A percentile compares a stretch with the other conserved stretches of the same genome.
phyloP scores from a whole-genome alignment of 2,113 vertebrate species.

The Corythornis madagascariensis region DNA sequence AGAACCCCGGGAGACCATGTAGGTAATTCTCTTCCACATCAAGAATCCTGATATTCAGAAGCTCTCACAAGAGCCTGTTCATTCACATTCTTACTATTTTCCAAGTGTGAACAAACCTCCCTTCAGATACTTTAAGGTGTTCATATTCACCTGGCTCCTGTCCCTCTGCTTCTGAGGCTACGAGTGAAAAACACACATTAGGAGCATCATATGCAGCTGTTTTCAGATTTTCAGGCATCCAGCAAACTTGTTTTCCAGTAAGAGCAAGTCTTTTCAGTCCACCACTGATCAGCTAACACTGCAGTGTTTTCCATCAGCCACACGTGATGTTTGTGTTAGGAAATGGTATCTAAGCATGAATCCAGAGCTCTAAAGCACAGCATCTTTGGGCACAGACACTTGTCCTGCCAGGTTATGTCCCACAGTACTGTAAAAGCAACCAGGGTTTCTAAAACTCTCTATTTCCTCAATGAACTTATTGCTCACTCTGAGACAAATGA shows the following conservation, averaged over 20 bases:
- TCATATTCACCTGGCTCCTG: background rate
- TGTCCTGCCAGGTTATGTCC: background rate
- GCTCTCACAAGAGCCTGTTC: background rate
- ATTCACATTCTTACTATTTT: background rate
- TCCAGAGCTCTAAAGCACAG: background rate
- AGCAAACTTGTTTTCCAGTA: conserved; percentile 15
- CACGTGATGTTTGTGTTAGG: background rate
- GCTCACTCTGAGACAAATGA: background rate
- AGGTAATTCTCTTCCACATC: background rate
- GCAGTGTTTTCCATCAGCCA: background rate
- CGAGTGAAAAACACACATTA: background rate
- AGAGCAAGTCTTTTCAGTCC: background rate
- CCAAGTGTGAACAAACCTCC: background rate
- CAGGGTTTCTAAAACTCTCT: background rate
- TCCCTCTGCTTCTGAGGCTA: background rate
- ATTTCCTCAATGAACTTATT: background rate
- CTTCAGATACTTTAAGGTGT: background rate
- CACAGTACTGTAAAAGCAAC: background rate
- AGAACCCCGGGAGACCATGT: background rate
- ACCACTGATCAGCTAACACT: background rate
- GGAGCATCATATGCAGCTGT: background rate
- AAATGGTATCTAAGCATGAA: background rate
- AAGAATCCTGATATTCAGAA: background rate
- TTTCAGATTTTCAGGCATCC: no score
- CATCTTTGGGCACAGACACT: background rate